These are phyloP conservation scores for Campoplex nolae DNA, from an alignment of 2,888 invertebrate genomes.

Conservation along the genomic window DNA sequence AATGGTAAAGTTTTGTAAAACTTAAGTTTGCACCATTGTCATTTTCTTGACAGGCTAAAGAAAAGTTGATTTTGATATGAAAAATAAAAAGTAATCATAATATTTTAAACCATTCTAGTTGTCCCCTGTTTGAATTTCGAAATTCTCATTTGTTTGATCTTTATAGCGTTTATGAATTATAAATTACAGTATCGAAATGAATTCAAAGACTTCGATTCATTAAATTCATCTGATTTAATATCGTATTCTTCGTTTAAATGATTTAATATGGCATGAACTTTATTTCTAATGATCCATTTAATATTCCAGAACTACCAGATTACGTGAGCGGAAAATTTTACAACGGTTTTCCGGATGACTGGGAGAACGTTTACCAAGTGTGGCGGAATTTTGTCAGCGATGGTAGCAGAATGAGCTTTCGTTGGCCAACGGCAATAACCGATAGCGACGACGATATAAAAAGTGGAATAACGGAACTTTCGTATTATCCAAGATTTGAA, in stretches of 20 bases:
- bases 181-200: not conserved
- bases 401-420: slow-evolving; percentile 75
- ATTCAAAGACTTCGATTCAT: not conserved
- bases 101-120: too few species aligned
- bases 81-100: too few species aligned
- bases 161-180: not conserved
- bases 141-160: too few species aligned
- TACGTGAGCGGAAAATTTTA: slow-evolving; percentile 80
- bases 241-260: not conserved
- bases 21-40: not conserved
- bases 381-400: slow-evolving; percentile 77
- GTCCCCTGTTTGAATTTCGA: too few species aligned
- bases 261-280: not conserved
- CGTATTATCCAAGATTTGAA: slow-evolving; percentile 26
- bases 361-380: slow-evolving; percentile 80
- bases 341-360: slow-evolving; percentile 83
- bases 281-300: not conserved
- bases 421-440: slow-evolving; percentile 80
- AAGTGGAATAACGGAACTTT: slow-evolving; percentile 76
- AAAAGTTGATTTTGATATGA: not conserved
- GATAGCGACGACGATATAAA: slow-evolving; percentile 81
- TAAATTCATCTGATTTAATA: not conserved
- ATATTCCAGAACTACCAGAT: slow-evolving; percentile 77
- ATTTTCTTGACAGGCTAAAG: too few species aligned
- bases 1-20: slow-evolving; percentile 71